These are phyloP conservation scores for Dioctria linearis DNA, from an alignment of 2,888 invertebrate species.

Conservation along the genomic window DNA sequence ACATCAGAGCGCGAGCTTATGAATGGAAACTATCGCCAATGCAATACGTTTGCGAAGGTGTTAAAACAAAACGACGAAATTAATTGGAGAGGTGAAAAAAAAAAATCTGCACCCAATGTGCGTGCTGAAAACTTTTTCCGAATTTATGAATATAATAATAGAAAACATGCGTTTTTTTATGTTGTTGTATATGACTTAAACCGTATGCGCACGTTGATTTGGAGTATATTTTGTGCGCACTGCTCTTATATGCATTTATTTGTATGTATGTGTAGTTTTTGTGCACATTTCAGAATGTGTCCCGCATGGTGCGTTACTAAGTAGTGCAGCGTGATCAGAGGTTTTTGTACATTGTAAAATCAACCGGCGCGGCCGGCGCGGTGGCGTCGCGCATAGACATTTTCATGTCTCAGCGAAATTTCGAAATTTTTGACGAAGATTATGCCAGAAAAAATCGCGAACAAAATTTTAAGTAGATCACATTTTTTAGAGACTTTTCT, in stretches of 20 bases:
- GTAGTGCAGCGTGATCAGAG: neutral
- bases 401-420: conserved; percentile 32
- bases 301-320: neutral
- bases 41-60: neutral
- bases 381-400: neutral
- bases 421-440: conserved; percentile 48
- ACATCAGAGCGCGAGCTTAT: neutral
- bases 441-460: conserved; percentile 39
- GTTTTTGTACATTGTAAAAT: neutral
- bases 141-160: neutral
- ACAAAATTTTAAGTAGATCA: conserved; percentile 45
- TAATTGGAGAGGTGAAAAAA: neutral
- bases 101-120: neutral
- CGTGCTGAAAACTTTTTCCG: conserved; percentile 33
- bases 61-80: neutral
- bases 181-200: conserved; percentile 33
- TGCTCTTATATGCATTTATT: neutral
- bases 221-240: neutral
- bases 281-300: too few species aligned
- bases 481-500: neutral
- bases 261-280: too few species aligned
- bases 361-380: conserved; percentile 8
- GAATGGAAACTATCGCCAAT: conserved; percentile 15
- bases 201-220: conserved; percentile 6
- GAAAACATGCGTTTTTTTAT: neutral